Percentiles rank a stretch among this genome's conserved stretches.
phyloP scores from a whole-genome alignment of 1,140 invertebrate species.

The Charaxes varanes region DNA sequence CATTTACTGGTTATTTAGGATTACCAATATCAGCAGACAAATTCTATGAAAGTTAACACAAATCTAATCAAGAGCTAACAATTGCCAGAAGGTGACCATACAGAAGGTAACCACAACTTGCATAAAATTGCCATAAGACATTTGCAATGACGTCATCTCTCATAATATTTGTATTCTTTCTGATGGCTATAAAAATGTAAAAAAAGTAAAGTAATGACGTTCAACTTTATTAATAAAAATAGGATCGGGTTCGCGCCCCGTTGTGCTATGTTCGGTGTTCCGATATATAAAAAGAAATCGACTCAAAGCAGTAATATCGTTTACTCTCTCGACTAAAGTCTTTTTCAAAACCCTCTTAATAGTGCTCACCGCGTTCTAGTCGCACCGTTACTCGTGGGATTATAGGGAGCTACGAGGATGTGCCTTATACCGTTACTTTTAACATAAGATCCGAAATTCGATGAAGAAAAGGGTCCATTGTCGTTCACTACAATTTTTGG shows the following conservation, averaged over 20 bases:
- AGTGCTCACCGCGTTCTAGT: conserved; percentile 19
- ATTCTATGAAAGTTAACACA: no score
- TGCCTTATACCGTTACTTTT: conserved; percentile 16
- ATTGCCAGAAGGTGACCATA: no score
- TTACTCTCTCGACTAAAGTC: conserved; percentile 9
- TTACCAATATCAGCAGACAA: no score
- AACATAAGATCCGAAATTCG: conserved; percentile 17
- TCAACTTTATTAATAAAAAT: no score
- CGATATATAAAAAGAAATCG: conserved; percentile 18
- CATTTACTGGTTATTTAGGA: no score
- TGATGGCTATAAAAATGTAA: no score
- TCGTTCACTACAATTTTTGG: conserved; percentile 43
- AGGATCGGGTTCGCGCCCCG: conserved; percentile 15
- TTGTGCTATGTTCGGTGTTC: conserved; percentile 21
- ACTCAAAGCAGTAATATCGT: conserved; percentile 10
- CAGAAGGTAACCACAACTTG: no score
- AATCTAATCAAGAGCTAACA: no score
- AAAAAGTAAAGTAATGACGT: no score
- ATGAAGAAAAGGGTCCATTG: conserved; percentile 47
- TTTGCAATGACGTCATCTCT: no score
- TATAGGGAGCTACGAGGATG: conserved; percentile 16
- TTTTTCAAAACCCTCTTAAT: conserved; percentile 21
- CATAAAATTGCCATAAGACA: no score
- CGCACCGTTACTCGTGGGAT: conserved; percentile 21
- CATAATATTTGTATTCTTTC: no score